Percentiles rank a stretch among this genome's conserved stretches.
Evolutionary conservation across 2,113 vertebrate species (phyloP).

Genomic region (Dissostichus mawsoni): DNA sequence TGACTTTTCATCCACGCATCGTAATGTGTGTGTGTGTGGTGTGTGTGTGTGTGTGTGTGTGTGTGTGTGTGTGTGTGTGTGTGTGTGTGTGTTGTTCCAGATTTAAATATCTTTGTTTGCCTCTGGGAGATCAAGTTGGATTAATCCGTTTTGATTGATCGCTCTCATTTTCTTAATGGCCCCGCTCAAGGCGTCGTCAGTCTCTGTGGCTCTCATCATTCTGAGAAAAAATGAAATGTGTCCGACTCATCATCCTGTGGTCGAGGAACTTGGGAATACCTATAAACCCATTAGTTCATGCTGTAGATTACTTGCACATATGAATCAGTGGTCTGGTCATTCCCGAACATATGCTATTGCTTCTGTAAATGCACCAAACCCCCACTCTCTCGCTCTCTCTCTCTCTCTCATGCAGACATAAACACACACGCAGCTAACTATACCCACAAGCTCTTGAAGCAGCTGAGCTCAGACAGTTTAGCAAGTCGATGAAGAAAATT

Average conservation of each 20-base stretch:
- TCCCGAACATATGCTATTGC: neutral
- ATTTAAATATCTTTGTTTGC: slow-evolving; percentile 33
- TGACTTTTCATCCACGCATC: neutral
- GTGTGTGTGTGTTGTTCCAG: neutral
- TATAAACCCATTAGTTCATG: neutral
- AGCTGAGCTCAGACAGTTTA: slow-evolving; percentile 62
- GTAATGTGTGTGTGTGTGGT: no score
- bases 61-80: no score
- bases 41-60: neutral
- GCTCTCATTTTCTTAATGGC: slow-evolving; percentile 73
- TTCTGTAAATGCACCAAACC: neutral
- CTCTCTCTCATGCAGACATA: slow-evolving; percentile 3
- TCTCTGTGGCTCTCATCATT: slow-evolving; percentile 27
- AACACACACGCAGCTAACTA: slow-evolving; percentile 16
- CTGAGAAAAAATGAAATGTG: slow-evolving; percentile 46
- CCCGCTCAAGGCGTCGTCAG: slow-evolving; percentile 22
- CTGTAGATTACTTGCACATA: slow-evolving; percentile 21
- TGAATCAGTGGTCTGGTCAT: neutral
- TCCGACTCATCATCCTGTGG: slow-evolving; percentile 28
- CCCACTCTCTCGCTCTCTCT: neutral
- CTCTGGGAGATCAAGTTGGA: slow-evolving; percentile 49
- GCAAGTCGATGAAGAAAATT: slow-evolving; percentile 59
- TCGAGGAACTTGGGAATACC: slow-evolving; percentile 3
- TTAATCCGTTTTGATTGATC: slow-evolving; percentile 65
- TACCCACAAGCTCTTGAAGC: slow-evolving; percentile 34